Conservation (phyloP, 2,113 vertebrate species). For the Indicator maculatus region DNA sequence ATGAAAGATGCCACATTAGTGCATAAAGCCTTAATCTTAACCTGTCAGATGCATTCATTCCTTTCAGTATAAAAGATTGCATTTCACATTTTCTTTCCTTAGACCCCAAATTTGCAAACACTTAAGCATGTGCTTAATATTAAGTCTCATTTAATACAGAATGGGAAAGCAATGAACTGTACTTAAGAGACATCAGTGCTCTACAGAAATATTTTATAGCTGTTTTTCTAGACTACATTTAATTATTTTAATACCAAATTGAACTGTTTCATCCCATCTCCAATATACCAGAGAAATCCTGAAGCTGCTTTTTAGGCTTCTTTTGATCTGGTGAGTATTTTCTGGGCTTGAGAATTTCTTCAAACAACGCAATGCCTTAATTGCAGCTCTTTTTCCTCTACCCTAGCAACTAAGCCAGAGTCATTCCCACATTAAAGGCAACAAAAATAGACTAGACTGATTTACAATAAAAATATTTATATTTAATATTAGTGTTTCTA, state of each 20-base stretch:
- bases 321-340: conserved; percentile 45
- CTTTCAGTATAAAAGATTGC: conserved; percentile 56
- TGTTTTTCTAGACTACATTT: conserved; percentile 43
- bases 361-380: conserved; percentile 36
- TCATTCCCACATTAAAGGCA: conserved; percentile 1
- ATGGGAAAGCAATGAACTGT: conserved; percentile 23
- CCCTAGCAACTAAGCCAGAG: not conserved
- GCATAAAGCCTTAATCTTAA: conserved; percentile 58
- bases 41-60: conserved; percentile 56
- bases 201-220: conserved; percentile 38
- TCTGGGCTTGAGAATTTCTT: conserved; percentile 43
- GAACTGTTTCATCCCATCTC: conserved; percentile 36
- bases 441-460: conserved; percentile 10
- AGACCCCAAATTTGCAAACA: conserved; percentile 48
- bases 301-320: conserved; percentile 28
- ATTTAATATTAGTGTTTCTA: conserved; percentile 47
- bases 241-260: conserved; percentile 49
- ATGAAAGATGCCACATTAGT: conserved; percentile 60
- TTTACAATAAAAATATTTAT: conserved; percentile 53
- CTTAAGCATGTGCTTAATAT: conserved; percentile 60
- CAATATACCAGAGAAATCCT: conserved; percentile 42
- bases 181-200: conserved; percentile 41
- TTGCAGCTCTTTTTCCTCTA: conserved; percentile 30
- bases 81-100: conserved; percentile 46
- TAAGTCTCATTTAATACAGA: conserved; percentile 47